Conservation (phyloP, 2,113 vertebrate species). For the Psilopsiagon aurifrons region DNA sequence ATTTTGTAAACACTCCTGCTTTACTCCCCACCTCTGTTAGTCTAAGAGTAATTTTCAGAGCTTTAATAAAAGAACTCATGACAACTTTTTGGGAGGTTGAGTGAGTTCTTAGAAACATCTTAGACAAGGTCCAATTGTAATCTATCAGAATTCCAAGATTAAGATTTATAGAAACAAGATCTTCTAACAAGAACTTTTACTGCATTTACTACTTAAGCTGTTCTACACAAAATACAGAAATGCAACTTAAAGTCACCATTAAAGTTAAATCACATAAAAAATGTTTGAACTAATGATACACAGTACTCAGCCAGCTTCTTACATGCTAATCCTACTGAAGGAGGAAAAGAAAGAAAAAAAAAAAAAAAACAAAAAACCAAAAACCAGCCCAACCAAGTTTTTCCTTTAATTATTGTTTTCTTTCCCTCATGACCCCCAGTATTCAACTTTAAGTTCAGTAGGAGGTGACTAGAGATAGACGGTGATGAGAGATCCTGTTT, state of each 20-base stretch:
- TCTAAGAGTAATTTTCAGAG: conserved; percentile 66
- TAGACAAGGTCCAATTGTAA: background rate
- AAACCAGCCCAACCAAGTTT: conserved; percentile 72
- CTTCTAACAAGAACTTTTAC: conserved; percentile 17
- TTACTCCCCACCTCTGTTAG: conserved; percentile 68
- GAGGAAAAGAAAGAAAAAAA: background rate
- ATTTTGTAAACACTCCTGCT: conserved; percentile 76
- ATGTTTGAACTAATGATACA: conserved; percentile 62
- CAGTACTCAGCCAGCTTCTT: conserved; percentile 50
- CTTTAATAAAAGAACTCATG: conserved; percentile 47
- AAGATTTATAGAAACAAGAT: conserved; percentile 44
- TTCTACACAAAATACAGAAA: conserved; percentile 56
- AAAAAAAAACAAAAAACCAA: background rate
- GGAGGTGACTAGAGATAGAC: conserved; percentile 80
- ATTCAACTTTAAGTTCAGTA: conserved; percentile 79
- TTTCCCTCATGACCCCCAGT: conserved; percentile 78
- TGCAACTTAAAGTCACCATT: conserved; percentile 46
- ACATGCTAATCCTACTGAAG: conserved; percentile 62
- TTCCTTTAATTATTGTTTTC: conserved; percentile 83
- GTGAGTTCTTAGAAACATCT: background rate
- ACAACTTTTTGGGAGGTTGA: conserved; percentile 52
- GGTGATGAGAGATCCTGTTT: conserved; percentile 78
- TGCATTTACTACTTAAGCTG: conserved; percentile 25
- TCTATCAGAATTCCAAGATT: conserved; percentile 27
- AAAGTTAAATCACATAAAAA: conserved; percentile 64